Conservation (phyloP, 2,797 vertebrate genomes). For the Pangasius krempfi region DNA sequence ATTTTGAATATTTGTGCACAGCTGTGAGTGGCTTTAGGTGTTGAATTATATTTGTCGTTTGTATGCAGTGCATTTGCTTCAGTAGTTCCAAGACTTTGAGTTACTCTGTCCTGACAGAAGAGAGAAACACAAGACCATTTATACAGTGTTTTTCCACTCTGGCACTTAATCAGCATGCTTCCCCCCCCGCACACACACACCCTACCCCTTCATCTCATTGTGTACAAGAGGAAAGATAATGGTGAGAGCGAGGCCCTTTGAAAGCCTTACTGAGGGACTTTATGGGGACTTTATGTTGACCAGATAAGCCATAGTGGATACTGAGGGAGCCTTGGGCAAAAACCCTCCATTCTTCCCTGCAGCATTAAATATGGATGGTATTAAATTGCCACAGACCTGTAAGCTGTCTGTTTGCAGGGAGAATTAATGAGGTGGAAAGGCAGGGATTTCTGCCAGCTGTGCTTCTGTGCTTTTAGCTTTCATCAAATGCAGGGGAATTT, state of each 20-base stretch:
- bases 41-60: slow-evolving; percentile 7
- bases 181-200: too few species aligned
- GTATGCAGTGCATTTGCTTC: neutral
- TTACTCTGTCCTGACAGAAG: slow-evolving; percentile 15
- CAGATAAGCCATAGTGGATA: slow-evolving; percentile 29
- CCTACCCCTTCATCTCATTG: neutral
- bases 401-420: slow-evolving; percentile 47
- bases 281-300: slow-evolving; percentile 43
- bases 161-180: too few species aligned
- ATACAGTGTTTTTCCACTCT: slow-evolving; percentile 34
- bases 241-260: slow-evolving; percentile 33
- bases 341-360: slow-evolving; percentile 26
- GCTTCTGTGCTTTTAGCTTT: slow-evolving; percentile 36
- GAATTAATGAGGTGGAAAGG: slow-evolving; percentile 57
- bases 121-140: slow-evolving; percentile 16
- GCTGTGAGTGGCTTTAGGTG: neutral
- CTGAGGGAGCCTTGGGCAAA: slow-evolving; percentile 1
- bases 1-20: slow-evolving; percentile 27
- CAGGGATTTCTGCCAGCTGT: slow-evolving; percentile 38
- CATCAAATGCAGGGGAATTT: slow-evolving; percentile 24
- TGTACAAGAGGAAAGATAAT: slow-evolving; percentile 47
- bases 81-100: neutral
- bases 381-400: slow-evolving; percentile 50
- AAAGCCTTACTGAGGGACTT: slow-evolving; percentile 43
- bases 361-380: slow-evolving; percentile 53